Evolutionary conservation across 1,140 invertebrate species (phyloP), one percentile per base, ranked within the genome.

Genomic region (Amphibalanus amphitrite): DNA sequence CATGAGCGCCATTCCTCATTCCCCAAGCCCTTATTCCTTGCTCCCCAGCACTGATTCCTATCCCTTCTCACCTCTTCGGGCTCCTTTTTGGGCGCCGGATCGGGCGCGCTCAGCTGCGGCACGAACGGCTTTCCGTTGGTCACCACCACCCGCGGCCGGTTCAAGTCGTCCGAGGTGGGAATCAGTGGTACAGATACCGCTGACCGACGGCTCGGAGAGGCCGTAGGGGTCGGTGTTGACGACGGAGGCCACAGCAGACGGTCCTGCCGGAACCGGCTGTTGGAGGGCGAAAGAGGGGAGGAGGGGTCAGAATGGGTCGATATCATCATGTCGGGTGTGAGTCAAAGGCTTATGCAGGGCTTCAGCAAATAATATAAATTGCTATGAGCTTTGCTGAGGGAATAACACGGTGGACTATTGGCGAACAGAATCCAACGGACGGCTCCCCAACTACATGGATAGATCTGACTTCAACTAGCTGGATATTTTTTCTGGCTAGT

Each of bases 41-140:
- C n/a, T n/a, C n/a, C n/a, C n/a, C n/a, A n/a, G n/a, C n/a, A n/a
- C n/a, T n/a, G n/a, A n/a, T n/a, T n/a, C n/a, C n/a, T n/a, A n/a
- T n/a, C n/a, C n/a, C n/a, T n/a, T n/a, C n/a, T n/a, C n/a, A 59
- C 47, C 47, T 59, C 47, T 20, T 59, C 1, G 47, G 10, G 47
- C 13, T 20, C 1, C 47, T 38, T 15, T 10, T n/a, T 26, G 23
- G 65, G 65, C 65, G 28, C 26, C 23, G 65, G 65, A 17, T 74
- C 25, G n/a, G 26, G 47, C 28, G 28, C 29, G 71, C 25, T n/a
- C 6, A 73, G 64, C 25, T 70, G 71, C n/a, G 70, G 28, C 15
- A 26, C 64, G 65, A 67, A 67, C 65, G 65, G 65, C 65, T 67
- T 67, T n/a, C 65, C 65, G 28, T 67, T 67, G 65, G 65, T 67